Conservation (phyloP, 1,140 invertebrate genomes). For the Spodoptera frugiperda region DNA sequence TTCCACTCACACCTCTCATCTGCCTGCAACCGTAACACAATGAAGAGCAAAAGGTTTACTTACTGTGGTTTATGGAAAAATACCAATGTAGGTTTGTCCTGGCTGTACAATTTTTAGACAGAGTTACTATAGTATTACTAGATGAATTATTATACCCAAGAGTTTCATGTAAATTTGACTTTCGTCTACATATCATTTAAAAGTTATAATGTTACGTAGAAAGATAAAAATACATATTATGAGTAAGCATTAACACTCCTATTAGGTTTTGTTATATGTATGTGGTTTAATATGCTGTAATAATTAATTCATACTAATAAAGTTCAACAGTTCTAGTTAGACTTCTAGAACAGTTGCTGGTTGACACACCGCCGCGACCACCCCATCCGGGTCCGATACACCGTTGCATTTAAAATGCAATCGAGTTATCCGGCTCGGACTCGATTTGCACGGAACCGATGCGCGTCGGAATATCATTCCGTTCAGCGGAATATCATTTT, state of each 20-base stretch:
- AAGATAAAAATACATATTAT: neutral
- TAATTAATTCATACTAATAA: too few relatives aligned
- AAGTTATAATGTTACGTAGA: neutral
- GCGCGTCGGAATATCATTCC: slow-evolving; percentile 42
- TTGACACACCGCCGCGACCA: neutral
- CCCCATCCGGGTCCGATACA: slow-evolving; percentile 11
- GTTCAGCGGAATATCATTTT: slow-evolving; percentile 28
- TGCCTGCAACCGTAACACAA: neutral
- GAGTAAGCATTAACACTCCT: too few relatives aligned
- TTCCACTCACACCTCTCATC: neutral
- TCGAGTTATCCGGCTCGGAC: slow-evolving; percentile 38
- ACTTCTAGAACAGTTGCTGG: neutral
- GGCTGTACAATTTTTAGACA: too few relatives aligned
- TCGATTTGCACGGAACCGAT: slow-evolving; percentile 44
- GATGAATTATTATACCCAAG: too few relatives aligned
- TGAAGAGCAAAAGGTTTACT: neutral
- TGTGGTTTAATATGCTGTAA: too few relatives aligned
- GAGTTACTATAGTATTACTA: too few relatives aligned
- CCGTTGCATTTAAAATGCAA: slow-evolving; percentile 50
- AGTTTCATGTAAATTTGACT: too few relatives aligned
- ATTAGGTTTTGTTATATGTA: too few relatives aligned
- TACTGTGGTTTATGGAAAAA: neutral
- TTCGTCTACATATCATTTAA: too few relatives aligned
- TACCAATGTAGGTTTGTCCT: too few relatives aligned
- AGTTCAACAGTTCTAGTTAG: neutral